phyloP scores from a whole-genome alignment of 1,140 invertebrate genomes.

The Copidosoma floridanum region DNA sequence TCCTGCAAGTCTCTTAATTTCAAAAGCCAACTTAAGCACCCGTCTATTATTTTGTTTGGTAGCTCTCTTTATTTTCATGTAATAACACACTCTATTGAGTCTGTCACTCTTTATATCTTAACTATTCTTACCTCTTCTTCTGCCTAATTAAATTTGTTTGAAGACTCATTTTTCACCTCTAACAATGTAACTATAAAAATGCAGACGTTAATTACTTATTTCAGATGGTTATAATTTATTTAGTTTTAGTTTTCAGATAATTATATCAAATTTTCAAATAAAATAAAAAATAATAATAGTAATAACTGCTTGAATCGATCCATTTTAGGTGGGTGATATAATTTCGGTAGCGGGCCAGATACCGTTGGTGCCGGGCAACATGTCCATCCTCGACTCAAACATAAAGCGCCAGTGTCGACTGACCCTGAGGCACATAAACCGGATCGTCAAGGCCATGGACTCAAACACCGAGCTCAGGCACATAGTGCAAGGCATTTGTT shows the following conservation, averaged over 20 bases:
- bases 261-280: not conserved
- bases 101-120: too few species aligned
- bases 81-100: too few species aligned
- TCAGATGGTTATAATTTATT: not conserved
- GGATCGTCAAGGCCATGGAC: constrained; percentile 78
- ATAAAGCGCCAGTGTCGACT: constrained; percentile 77
- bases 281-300: not conserved
- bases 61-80: too few species aligned
- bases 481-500: constrained; percentile 83
- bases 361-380: constrained; percentile 80
- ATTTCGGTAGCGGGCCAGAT: constrained; percentile 90
- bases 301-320: too few species aligned
- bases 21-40: too few species aligned
- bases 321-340: constrained; percentile 72
- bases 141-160: too few species aligned
- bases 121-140: too few species aligned
- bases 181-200: too few species aligned
- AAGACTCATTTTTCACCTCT: too few species aligned
- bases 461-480: constrained; percentile 71
- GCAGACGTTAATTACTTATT: too few species aligned
- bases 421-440: constrained; percentile 76
- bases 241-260: not conserved
- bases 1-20: too few species aligned
- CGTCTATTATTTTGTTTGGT: too few species aligned
- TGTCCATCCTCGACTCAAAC: constrained; percentile 67